Percentiles rank a stretch among this genome's conserved stretches.
These are phyloP conservation scores for Bombylius major DNA, from an alignment of 2,888 invertebrate species.

Conservation along the genomic window DNA sequence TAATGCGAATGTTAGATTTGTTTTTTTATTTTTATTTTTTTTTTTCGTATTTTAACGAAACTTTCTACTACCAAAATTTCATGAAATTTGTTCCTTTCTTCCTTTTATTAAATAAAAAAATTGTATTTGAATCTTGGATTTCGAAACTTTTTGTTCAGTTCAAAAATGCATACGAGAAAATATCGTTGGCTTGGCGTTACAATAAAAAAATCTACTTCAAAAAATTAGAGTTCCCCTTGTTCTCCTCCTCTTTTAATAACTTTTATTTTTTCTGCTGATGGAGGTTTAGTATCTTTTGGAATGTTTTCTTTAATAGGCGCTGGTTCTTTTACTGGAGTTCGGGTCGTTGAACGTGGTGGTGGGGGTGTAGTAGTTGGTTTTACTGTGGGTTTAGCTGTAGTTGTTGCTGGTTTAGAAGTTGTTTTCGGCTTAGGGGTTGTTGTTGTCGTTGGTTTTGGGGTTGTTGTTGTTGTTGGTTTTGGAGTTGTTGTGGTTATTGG, in stretches of 20 bases:
- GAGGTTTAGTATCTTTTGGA: slow-evolving; percentile 41
- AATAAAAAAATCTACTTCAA: too few species aligned
- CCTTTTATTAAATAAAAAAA: too few species aligned
- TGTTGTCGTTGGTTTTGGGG: slow-evolving; percentile 18
- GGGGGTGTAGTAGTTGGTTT: slow-evolving; percentile 18
- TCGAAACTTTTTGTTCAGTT: too few species aligned
- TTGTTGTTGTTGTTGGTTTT: slow-evolving; percentile 15
- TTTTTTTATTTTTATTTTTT: too few species aligned
- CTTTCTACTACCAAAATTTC: too few species aligned
- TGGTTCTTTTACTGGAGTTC: slow-evolving; percentile 19
- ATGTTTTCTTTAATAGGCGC: slow-evolving; percentile 45
- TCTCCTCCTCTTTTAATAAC: slow-evolving; percentile 46
- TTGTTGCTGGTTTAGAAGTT: slow-evolving; percentile 19
- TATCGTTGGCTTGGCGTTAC: too few species aligned
- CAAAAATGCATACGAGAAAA: too few species aligned
- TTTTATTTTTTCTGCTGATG: slow-evolving; percentile 43
- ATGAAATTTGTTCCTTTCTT: too few species aligned
- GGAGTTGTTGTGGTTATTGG: slow-evolving; percentile 16
- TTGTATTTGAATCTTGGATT: too few species aligned
- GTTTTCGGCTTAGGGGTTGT: slow-evolving; percentile 12
- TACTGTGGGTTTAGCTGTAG: slow-evolving; percentile 17
- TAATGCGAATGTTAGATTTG: too few species aligned
- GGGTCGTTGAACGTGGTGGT: slow-evolving; percentile 15
- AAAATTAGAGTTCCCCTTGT: slow-evolving; percentile 30
- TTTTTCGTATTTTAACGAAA: too few species aligned